Conservation (phyloP, 2,888 invertebrate species). For the Eupelmus urozonus region DNA sequence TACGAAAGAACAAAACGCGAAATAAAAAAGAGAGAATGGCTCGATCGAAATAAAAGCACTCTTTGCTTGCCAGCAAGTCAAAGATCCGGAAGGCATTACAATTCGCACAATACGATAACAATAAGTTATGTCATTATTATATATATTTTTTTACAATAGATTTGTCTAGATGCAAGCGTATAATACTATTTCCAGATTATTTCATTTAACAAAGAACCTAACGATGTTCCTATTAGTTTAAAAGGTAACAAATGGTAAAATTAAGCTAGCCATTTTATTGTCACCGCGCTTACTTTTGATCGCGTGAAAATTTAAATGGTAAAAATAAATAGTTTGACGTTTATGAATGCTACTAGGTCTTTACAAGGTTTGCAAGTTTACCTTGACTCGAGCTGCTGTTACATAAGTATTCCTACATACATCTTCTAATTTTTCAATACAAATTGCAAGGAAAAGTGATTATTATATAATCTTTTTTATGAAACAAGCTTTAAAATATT, state of each 20-base stretch:
- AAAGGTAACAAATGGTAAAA: constrained; percentile 59
- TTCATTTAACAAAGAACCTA: constrained; percentile 57
- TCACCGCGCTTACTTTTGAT: constrained; percentile 48
- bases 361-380: constrained; percentile 37
- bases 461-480: too few species aligned
- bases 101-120: constrained; percentile 62
- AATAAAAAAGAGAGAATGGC: constrained; percentile 45
- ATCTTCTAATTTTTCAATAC: too few species aligned
- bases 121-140: constrained; percentile 58
- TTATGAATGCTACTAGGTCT: constrained; percentile 54
- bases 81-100: constrained; percentile 61
- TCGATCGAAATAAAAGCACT: constrained; percentile 48
- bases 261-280: constrained; percentile 59
- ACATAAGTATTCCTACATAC: not conserved
- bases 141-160: constrained; percentile 54
- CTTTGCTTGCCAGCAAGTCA: constrained; percentile 62
- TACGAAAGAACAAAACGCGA: constrained; percentile 35
- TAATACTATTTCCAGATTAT: constrained; percentile 59
- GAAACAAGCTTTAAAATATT: not conserved
- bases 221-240: constrained; percentile 54
- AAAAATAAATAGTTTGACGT: constrained; percentile 58
- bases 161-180: constrained; percentile 58
- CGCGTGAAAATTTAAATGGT: constrained; percentile 57
- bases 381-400: constrained; percentile 38
- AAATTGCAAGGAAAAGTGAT: too few species aligned